phyloP scores from a whole-genome alignment of 2,888 invertebrate species.

The Blastobasis adustella region DNA sequence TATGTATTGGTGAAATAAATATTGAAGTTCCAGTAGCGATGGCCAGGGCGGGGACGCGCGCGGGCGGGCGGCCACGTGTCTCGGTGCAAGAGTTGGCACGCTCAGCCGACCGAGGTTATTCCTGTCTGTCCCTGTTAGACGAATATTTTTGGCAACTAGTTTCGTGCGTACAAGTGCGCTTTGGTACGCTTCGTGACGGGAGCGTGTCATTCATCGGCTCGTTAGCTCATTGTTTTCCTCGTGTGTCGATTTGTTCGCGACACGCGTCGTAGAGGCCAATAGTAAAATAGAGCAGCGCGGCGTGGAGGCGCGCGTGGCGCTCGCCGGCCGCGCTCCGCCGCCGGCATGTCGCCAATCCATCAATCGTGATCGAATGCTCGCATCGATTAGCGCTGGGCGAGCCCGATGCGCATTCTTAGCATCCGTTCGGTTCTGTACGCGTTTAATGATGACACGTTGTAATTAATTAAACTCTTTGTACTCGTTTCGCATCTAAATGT shows the following conservation, averaged over 20 bases:
- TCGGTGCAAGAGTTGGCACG: conserved; percentile 61
- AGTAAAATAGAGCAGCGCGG: conserved; percentile 46
- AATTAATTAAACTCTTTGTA: too few relatives aligned
- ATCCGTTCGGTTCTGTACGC: conserved; percentile 19
- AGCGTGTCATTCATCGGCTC: conserved; percentile 70
- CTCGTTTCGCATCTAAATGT: too few relatives aligned
- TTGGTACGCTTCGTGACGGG: conserved; percentile 41
- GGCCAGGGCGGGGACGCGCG: conserved; percentile 31
- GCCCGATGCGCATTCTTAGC: conserved; percentile 39
- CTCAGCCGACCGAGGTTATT: conserved; percentile 56
- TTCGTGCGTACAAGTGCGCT: conserved; percentile 55
- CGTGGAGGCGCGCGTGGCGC: conserved; percentile 37
- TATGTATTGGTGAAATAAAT: conserved; percentile 4
- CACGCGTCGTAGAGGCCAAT: conserved; percentile 52
- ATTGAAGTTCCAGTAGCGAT: conserved; percentile 27
- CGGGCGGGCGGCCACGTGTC: conserved; percentile 45
- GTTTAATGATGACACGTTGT: too few relatives aligned
- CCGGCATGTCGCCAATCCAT: conserved; percentile 60
- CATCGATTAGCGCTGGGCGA: conserved; percentile 46
- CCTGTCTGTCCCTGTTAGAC: conserved; percentile 57
- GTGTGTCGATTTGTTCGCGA: conserved; percentile 56
- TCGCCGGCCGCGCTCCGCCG: conserved; percentile 32
- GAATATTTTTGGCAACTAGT: conserved; percentile 69
- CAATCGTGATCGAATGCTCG: conserved; percentile 60
- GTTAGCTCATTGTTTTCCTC: conserved; percentile 65